Percentiles rank a stretch among this genome's conserved stretches.
phyloP scores from a whole-genome alignment of 2,888 invertebrate genomes.

The Spodoptera exigua region DNA sequence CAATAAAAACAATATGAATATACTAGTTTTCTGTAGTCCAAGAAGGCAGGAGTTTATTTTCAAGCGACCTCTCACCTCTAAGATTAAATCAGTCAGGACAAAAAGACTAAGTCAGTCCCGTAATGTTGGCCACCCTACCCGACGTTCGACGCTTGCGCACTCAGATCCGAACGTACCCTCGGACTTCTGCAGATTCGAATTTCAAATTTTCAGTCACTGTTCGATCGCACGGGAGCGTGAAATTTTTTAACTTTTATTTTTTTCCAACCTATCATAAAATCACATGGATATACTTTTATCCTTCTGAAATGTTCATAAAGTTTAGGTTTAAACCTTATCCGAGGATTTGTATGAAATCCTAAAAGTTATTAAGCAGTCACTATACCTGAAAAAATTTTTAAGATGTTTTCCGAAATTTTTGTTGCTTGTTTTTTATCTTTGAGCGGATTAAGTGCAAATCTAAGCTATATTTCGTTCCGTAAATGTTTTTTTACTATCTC shows the following conservation, averaged over 20 bases:
- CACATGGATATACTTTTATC: slow-evolving; percentile 41
- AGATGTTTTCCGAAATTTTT: slow-evolving; percentile 9
- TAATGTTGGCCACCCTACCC: slow-evolving; percentile 48
- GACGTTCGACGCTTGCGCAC: slow-evolving; percentile 60
- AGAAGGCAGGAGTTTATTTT: slow-evolving; percentile 24
- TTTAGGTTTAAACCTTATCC: slow-evolving; percentile 40
- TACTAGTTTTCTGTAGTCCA: slow-evolving; percentile 3
- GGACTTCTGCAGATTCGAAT: slow-evolving; percentile 84
- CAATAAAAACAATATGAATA: slow-evolving; percentile 17
- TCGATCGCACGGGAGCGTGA: slow-evolving; percentile 79
- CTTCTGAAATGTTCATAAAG: slow-evolving; percentile 45
- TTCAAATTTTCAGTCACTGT: slow-evolving; percentile 86
- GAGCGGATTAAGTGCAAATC: slow-evolving; percentile 4
- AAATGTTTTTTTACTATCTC: no score
- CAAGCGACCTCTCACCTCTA: slow-evolving; percentile 34
- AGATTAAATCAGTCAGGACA: slow-evolving; percentile 41
- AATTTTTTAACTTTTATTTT: slow-evolving; percentile 57
- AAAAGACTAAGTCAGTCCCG: slow-evolving; percentile 44
- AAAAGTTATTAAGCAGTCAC: slow-evolving; percentile 29
- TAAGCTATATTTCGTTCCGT: no score
- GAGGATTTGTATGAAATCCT: slow-evolving; percentile 28
- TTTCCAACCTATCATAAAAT: slow-evolving; percentile 52
- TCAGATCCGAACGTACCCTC: slow-evolving; percentile 71
- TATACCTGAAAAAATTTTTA: slow-evolving; percentile 17
- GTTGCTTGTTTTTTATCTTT: slow-evolving; percentile 23